Conservation (phyloP, 1,140 invertebrate species). For the Parasteatoda tepidariorum region DNA sequence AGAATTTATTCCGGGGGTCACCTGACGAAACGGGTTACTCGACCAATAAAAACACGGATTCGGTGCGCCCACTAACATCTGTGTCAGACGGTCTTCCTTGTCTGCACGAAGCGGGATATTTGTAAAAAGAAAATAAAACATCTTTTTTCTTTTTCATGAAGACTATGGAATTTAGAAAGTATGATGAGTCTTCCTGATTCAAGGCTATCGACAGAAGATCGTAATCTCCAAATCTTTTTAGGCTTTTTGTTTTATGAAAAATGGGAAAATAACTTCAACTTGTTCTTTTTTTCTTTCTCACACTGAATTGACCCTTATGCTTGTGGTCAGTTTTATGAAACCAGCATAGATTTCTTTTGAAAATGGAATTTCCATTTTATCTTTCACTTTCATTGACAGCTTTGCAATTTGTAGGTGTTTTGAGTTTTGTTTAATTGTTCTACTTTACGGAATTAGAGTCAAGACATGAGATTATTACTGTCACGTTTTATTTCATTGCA, state of each 20-base stretch:
- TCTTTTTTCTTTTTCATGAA: background rate
- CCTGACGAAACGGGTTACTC: slow-evolving; percentile 59
- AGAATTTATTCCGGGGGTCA: slow-evolving; percentile 25
- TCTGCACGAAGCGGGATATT: background rate
- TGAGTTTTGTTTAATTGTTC: no score
- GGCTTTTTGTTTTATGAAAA: background rate
- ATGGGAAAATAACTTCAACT: background rate
- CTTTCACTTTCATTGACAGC: background rate
- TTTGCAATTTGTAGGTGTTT: no score
- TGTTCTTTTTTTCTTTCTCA: background rate
- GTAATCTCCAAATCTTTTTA: background rate
- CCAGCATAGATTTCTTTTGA: background rate
- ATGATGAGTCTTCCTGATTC: slow-evolving; percentile 25
- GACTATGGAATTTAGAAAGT: background rate
- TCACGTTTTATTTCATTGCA: no score
- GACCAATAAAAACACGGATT: slow-evolving; percentile 48
- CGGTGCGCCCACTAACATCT: slow-evolving; percentile 14
- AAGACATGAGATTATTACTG: no score
- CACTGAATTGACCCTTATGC: background rate
- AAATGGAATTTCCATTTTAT: background rate
- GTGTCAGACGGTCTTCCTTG: slow-evolving; percentile 35
- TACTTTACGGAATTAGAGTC: no score
- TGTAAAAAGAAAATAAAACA: background rate
- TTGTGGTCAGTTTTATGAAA: background rate
- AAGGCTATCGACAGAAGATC: slow-evolving; percentile 28